A percentile compares a stretch with the other conserved stretches of the same genome.
phyloP scores from a whole-genome alignment of 2,888 invertebrate genomes.

The Trichogramma dendrolimi region DNA sequence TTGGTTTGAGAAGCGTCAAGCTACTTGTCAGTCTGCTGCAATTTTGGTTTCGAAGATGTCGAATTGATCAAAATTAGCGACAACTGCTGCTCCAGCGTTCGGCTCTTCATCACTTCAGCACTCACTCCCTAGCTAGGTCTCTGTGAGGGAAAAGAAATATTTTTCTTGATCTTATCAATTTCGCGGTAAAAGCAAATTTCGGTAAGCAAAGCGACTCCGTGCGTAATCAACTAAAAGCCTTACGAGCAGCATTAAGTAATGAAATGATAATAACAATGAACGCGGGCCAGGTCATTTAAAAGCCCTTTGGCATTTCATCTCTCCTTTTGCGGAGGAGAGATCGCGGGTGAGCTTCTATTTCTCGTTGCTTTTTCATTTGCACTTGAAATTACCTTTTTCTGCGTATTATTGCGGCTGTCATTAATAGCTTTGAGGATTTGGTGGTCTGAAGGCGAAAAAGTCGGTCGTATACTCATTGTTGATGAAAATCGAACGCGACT shows the following conservation, averaged over 20 bases:
- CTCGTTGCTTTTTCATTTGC: too few relatives aligned
- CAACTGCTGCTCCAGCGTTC: slow-evolving; percentile 10
- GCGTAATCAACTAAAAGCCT: not conserved
- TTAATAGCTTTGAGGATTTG: too few relatives aligned
- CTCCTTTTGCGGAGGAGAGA: not conserved
- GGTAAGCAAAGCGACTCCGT: not conserved
- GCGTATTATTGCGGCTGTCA: too few relatives aligned
- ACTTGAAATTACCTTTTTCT: too few relatives aligned
- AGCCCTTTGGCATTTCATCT: slow-evolving; percentile 13
- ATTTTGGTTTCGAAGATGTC: too few relatives aligned
- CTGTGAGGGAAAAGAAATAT: not conserved
- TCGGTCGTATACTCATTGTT: too few relatives aligned
- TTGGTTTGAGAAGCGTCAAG: too few relatives aligned
- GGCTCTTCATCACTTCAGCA: slow-evolving; percentile 9
- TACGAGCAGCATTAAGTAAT: not conserved
- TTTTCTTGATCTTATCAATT: not conserved
- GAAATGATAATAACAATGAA: not conserved
- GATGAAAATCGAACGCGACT: too few relatives aligned
- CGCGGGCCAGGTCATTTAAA: slow-evolving; percentile 13
- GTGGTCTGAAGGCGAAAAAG: too few relatives aligned
- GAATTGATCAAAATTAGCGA: not conserved
- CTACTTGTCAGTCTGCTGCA: too few relatives aligned
- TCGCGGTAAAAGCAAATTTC: not conserved
- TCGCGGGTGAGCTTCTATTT: too few relatives aligned
- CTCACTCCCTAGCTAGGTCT: slow-evolving; percentile 8